These are phyloP conservation scores for Sycophila texana DNA, from an alignment of 2,888 invertebrate genomes.

Conservation along the genomic window DNA sequence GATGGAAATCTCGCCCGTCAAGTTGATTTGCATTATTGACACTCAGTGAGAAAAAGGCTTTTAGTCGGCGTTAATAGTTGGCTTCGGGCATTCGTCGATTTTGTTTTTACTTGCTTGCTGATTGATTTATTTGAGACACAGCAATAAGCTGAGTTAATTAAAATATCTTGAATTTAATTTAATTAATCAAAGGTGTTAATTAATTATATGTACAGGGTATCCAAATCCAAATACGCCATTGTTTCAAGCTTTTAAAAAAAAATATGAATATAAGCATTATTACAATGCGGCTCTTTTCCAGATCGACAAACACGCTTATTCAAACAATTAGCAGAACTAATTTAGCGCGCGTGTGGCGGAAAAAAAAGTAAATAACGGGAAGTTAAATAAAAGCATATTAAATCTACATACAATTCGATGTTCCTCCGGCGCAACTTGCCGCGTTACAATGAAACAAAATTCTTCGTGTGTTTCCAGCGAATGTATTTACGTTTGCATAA, in stretches of 20 bases:
- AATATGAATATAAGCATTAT: too few species aligned
- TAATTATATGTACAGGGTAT: too few species aligned
- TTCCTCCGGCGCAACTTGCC: neutral
- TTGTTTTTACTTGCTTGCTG: too few species aligned
- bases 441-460: slow-evolving; percentile 31
- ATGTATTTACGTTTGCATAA: slow-evolving; percentile 41
- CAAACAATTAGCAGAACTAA: slow-evolving; percentile 36
- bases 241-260: too few species aligned
- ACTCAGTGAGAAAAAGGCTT: slow-evolving; percentile 11
- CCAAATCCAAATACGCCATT: too few species aligned
- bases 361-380: slow-evolving; percentile 34
- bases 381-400: slow-evolving; percentile 37
- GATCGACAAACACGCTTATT: slow-evolving; percentile 17
- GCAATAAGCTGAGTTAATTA: too few species aligned
- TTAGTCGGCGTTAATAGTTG: slow-evolving; percentile 9
- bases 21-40: slow-evolving; percentile 42
- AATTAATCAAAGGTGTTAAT: too few species aligned
- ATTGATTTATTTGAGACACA: too few species aligned
- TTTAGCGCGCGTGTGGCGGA: slow-evolving; percentile 2
- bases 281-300: slow-evolving; percentile 21
- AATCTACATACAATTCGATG: slow-evolving; percentile 47
- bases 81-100: too few species aligned
- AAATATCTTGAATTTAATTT: too few species aligned
- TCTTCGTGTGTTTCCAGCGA: slow-evolving; percentile 20
- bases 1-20: slow-evolving; percentile 34